Conservation (phyloP, 2,113 vertebrate genomes). For the Mormoops blainvillei region DNA sequence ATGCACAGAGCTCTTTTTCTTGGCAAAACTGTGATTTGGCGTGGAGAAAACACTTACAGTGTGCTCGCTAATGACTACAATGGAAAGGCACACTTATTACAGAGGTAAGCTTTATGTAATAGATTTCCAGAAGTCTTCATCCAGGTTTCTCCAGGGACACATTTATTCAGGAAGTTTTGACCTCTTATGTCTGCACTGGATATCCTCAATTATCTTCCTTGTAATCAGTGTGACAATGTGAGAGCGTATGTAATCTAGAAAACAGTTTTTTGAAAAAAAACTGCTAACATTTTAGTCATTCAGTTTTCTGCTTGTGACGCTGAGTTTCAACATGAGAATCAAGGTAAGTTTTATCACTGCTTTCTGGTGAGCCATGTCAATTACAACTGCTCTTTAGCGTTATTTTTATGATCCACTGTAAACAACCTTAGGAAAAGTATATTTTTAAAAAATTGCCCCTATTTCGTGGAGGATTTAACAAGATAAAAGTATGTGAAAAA, state of each 20-base stretch:
- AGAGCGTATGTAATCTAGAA: not conserved
- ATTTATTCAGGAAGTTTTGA: not conserved
- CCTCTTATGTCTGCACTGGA: not conserved
- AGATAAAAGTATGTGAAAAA: not conserved
- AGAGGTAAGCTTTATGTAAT: not conserved
- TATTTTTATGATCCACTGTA: not conserved
- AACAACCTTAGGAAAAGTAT: not conserved
- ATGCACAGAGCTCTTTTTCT: not conserved
- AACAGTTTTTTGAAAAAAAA: not conserved
- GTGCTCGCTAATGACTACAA: conserved; percentile 6
- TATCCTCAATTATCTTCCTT: not conserved
- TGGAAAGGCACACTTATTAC: not conserved
- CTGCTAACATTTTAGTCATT: not conserved
- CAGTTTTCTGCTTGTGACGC: not conserved
- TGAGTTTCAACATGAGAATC: not conserved
- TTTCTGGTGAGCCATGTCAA: not conserved
- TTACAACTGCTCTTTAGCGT: not conserved
- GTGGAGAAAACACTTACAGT: conserved; percentile 13
- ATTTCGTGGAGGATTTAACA: not conserved
- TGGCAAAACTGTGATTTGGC: not conserved
- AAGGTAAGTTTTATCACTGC: not conserved
- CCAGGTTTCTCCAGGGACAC: not conserved
- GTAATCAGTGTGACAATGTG: not conserved
- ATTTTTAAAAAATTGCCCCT: not conserved
- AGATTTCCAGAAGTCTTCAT: not conserved